Conservation (phyloP, 2,888 invertebrate genomes). For the Agrotis segetum region DNA sequence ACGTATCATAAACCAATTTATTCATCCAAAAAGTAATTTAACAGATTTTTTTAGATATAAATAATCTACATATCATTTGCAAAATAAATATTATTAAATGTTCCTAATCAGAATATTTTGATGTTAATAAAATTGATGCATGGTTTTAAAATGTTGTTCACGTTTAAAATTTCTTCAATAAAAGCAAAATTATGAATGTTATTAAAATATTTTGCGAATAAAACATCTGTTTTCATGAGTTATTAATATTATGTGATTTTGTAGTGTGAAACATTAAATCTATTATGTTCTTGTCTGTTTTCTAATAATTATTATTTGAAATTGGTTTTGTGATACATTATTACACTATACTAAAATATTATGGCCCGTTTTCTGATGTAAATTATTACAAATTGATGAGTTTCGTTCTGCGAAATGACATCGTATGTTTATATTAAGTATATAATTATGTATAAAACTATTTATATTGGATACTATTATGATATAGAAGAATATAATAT, state of each 20-base stretch:
- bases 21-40: constrained; percentile 29
- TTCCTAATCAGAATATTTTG: constrained; percentile 39
- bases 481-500: not conserved
- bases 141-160: constrained; percentile 55
- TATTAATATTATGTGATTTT: constrained; percentile 37
- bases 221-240: constrained; percentile 40
- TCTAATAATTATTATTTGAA: constrained; percentile 36
- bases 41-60: constrained; percentile 30
- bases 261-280: constrained; percentile 51
- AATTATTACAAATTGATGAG: constrained; percentile 25
- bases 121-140: constrained; percentile 53
- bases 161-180: constrained; percentile 33
- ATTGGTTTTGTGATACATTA: constrained; percentile 11
- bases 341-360: not conserved
- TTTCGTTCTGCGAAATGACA: constrained; percentile 18
- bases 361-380: constrained; percentile 1
- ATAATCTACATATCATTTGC: constrained; percentile 39
- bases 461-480: not conserved
- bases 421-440: constrained; percentile 22
- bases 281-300: constrained; percentile 37
- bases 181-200: constrained; percentile 46
- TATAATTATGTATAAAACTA: constrained; percentile 6
- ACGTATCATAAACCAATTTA: constrained; percentile 34
- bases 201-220: constrained; percentile 46
- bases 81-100: constrained; percentile 31